Evolutionary conservation across 1,140 invertebrate species (phyloP).

Genomic region (Drosophila asahinai): DNA sequence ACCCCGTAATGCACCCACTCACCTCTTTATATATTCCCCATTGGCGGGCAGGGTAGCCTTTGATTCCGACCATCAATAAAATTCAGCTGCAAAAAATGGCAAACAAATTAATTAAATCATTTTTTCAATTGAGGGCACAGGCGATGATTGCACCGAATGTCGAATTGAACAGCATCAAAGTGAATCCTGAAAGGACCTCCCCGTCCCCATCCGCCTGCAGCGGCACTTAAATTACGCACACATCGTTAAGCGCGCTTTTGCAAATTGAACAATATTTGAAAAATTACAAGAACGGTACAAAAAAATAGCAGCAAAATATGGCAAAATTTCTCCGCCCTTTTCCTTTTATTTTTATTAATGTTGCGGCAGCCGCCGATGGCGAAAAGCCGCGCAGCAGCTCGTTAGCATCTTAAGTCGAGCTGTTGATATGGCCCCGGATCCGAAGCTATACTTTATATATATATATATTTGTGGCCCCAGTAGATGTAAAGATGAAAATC

Average conservation of each 20-base stretch:
- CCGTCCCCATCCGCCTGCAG: conserved; percentile 19
- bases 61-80: conserved; percentile 32
- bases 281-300: conserved; percentile 70
- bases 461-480: neutral
- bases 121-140: conserved; percentile 73
- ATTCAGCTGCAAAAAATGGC: conserved; percentile 51
- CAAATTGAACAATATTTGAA: conserved; percentile 85
- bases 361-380: conserved; percentile 68
- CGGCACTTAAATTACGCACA: conserved; percentile 84
- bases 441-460: neutral
- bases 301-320: conserved; percentile 16
- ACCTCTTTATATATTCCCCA: neutral
- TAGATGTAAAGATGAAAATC: neutral
- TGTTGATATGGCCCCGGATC: conserved; percentile 61
- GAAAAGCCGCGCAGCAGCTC: conserved; percentile 64
- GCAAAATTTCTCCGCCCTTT: conserved; percentile 33
- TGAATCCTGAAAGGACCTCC: conserved; percentile 65
- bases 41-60: neutral
- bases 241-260: conserved; percentile 82
- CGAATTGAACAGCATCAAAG: conserved; percentile 66
- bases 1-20: neutral
- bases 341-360: conserved; percentile 74
- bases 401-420: conserved; percentile 84
- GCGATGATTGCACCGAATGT: conserved; percentile 54
- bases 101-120: conserved; percentile 81